These are phyloP conservation scores for Sapayoa aenigma DNA, from an alignment of 2,113 vertebrate species.

Conservation along the genomic window DNA sequence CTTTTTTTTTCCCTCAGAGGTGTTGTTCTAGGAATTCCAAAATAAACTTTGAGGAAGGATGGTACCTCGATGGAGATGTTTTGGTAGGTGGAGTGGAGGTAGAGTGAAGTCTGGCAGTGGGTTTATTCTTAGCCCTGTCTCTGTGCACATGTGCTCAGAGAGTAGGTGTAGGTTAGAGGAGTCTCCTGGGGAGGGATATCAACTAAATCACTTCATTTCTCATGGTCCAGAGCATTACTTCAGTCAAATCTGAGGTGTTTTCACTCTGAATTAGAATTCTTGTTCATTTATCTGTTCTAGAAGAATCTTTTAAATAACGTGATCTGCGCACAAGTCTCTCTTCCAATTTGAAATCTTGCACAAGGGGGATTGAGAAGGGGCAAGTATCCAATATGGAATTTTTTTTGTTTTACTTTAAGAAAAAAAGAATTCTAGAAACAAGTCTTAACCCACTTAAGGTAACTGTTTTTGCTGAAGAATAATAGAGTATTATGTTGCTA, in stretches of 20 bases:
- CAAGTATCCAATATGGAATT: background rate
- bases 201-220: background rate
- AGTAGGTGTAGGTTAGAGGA: background rate
- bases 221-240: background rate
- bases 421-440: background rate
- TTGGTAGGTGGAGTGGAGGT: background rate
- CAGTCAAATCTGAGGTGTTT: background rate
- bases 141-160: background rate
- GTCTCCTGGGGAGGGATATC: background rate
- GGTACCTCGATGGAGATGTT: background rate
- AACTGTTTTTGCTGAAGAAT: background rate
- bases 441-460: background rate
- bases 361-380: background rate
- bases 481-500: background rate
- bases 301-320: background rate
- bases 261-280: background rate
- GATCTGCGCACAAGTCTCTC: background rate
- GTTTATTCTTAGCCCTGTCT: background rate
- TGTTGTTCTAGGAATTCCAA: background rate
- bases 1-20: too few species aligned
- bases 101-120: background rate
- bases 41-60: background rate
- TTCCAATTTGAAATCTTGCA: background rate
- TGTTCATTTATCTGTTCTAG: background rate
- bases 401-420: background rate